Base-by-base conservation (phyloP, 2,888 invertebrate species). In the Athalia cordata region DNA sequence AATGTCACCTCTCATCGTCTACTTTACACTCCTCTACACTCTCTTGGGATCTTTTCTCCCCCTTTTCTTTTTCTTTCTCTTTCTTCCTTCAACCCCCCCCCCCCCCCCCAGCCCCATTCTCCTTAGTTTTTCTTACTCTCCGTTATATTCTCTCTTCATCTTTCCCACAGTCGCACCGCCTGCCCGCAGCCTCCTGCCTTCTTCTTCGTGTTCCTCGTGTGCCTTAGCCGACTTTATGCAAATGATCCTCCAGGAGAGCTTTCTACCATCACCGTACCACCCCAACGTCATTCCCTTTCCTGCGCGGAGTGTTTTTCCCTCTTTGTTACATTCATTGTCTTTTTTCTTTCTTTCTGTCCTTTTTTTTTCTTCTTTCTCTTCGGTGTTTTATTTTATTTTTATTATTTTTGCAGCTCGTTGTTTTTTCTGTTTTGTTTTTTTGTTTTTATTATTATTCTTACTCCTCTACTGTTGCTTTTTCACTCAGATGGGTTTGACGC, bases 211-310 rank as follows among this genome's bases (percentile, higher is more conserved):
- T 47, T 72, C 59, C 52, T 15, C 70, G 57, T 59, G 72, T 59
- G 72, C 57, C 59, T 72, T 59, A 72, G 57, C 45, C 72, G 72
- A 72, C 72, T 72, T 72, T 72, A 72, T 72, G 72, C 72, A 72
- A 72, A 72, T 72, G 72, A 59, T 72, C 72, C 72, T 47, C 72
- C 52, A 72, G 72, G 57, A 72, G 72, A 57, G 72, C 70, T 70
- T 70, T 70, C 57, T 57, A 43, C 59, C 70, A 57, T 57, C 70
- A 57, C 55, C n/a, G 13, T 57, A 8, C 66, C 11, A 49, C 66
- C 47, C 43, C 59, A 13, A 47, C 59, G 45, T n/a, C 13, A 9
- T 29, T 5, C 68, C 68, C 68, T 66, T 66, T 66, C 13, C 66
- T 66, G 66, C 29, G 29, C 29, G 29, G 29, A 66, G 66, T 68